Evolutionary conservation across 2,797 vertebrate genomes (phyloP), one percentile per base, ranked within the genome.

Genomic region (Bovichtus variegatus): DNA sequence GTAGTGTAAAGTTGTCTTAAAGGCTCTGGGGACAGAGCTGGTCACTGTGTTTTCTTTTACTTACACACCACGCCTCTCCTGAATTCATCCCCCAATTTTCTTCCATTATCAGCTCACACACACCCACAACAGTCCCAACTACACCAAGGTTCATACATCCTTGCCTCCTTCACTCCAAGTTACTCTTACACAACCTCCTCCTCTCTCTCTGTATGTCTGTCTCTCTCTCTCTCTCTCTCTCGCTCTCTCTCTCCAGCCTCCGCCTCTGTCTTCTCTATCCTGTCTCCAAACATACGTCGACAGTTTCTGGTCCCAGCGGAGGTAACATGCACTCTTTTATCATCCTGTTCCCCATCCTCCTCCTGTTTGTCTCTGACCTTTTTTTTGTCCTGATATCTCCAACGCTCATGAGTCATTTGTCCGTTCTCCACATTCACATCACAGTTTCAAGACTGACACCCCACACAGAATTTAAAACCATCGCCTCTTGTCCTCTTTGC

Each of bases 31-130:
- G 79, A 80, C 38, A 2, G 54, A 64, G 47, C 29, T 18, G 74
- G 54, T 1, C 79, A 1, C 25, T 29, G 58, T 31, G 75, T 67
- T 64, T 69, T 55, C 50, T 27, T n/a, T n/a, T n/a, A 7, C 71
- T 9, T 29, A 55, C 60, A 6, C 23, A 2, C 21, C 1, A 16
- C 50, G 65, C 16, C 44, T 43, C 5, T 66, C 55, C 61, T 47
- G 11, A 40, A n/a, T 12, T 25, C 64, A 29, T n/a, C 8, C 40
- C 13, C 46, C 34, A 57, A 75, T 41, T 34, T 29, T 23, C 25
- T 49, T 51, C 61, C 61, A 84, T 79, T 49, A 81, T 76, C 31
- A 41, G 34, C 29, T 51, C 54, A 36, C 57, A 36, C 57, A 71
- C 72, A 38, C 15, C 13, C 16, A 54, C 43, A 31, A 21, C 50